Evolutionary conservation across 1,140 invertebrate species (phyloP), one percentile per base, ranked within the genome.

Genomic region (Procambarus virginalis): DNA sequence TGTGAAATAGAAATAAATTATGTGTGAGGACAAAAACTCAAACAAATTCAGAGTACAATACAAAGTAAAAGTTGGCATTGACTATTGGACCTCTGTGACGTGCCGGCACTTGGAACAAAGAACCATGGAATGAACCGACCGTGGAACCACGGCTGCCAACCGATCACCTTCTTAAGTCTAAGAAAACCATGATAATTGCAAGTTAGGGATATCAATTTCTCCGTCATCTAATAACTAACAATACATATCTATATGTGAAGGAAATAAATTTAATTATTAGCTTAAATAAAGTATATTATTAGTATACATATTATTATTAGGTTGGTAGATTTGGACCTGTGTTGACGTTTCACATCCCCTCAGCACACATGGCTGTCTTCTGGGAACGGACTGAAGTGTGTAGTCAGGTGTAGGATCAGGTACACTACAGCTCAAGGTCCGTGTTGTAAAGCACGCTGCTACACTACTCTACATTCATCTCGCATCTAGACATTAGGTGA

Each of bases 101-200:
- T 73, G 68, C 68, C 68, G 68, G 68, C 68, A 73, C 22, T 6
- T 73, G 68, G 68, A 73, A 73, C 68, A 73, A 6, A 73, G 68
- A 10, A 22, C 45, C 68, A 6, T 20, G 68, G 68, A 73, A 73
- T 73, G 22, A 73, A 73, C 68, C 22, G 68, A 8, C 68, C 68
- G 68, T 73, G 68, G 68, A 73, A 10, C 68, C 22, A 73, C 5
- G 22, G 5, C n/a, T 34, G 68, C 68, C 68, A 73, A 73, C 22
- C 68, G 4, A 34, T 6, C 22, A 34, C 8, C 64, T 34, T 34
- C 4, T 64, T 20, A 20, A n/a, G 12, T 64, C 10, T 14, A 17
- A 20, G 17, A 64, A 17, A 5, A 20, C 60, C 34, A 20, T 17
- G 17, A 64, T 20, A 64, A 20, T 64, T 64, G 12, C 51, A 55